A percentile compares a stretch with the other conserved stretches of the same genome.
phyloP scores from a whole-genome alignment of 1,140 invertebrate genomes.

The Heterodera schachtii region DNA sequence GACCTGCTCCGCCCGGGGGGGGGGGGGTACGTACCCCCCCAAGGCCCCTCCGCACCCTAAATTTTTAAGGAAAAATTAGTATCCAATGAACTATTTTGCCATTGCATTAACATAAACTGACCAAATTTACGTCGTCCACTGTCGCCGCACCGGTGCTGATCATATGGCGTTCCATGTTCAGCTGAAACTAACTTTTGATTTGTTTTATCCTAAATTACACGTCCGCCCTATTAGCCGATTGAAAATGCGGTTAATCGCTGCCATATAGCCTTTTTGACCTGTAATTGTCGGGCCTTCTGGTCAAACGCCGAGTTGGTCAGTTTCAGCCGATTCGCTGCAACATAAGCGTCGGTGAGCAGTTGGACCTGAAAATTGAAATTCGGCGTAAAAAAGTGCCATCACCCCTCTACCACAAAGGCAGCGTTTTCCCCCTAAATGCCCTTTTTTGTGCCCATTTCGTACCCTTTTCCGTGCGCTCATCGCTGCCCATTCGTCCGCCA shows the following conservation, averaged over 20 bases:
- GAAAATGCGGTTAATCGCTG: too few relatives aligned
- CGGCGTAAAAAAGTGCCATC: too few relatives aligned
- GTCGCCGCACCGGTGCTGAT: background rate
- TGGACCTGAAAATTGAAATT: constrained; percentile 33
- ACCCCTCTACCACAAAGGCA: too few relatives aligned
- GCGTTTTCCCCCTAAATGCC: too few relatives aligned
- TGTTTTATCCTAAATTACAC: too few relatives aligned
- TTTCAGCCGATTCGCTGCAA: constrained; percentile 54
- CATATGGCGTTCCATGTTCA: background rate
- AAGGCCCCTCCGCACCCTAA: too few relatives aligned
- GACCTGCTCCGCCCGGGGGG: too few relatives aligned
- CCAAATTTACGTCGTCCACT: background rate
- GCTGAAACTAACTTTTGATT: background rate
- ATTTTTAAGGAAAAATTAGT: too few relatives aligned
- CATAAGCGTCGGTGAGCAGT: constrained; percentile 51
- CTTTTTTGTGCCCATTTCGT: background rate
- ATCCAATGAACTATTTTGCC: too few relatives aligned
- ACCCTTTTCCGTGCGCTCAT: constrained; percentile 33
- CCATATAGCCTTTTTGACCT: background rate
- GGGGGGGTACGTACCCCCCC: too few relatives aligned
- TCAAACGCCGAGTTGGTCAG: constrained; percentile 4
- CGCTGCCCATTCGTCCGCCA: constrained; percentile 21
- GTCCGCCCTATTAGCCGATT: too few relatives aligned
- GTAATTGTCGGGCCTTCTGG: background rate
- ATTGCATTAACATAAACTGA: background rate